These are phyloP conservation scores for Piezodorus guildinii DNA, from an alignment of 1,140 invertebrate species.

Conservation along the genomic window DNA sequence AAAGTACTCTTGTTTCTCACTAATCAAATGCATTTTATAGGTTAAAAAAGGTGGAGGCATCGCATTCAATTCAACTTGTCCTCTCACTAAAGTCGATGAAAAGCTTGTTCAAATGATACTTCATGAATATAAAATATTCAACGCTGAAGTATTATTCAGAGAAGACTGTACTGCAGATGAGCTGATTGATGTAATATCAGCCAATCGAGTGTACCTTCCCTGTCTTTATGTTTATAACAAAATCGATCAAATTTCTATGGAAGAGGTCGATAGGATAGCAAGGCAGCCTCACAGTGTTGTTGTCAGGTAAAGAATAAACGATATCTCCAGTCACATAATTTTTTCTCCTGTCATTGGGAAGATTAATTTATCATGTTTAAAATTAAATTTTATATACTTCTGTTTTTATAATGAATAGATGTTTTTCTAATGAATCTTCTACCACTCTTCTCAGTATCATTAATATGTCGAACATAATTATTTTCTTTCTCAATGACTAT, in stretches of 20 bases:
- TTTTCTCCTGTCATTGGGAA: too few relatives aligned
- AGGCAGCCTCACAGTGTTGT: constrained; percentile 82
- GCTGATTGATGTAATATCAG: constrained; percentile 97
- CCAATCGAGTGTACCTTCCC: constrained; percentile 92
- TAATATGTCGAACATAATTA: too few relatives aligned
- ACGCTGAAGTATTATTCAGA: constrained; percentile 92
- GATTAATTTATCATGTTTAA: too few relatives aligned
- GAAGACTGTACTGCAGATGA: constrained; percentile 95
- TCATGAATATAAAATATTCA: constrained; percentile 99
- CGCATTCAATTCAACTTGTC: constrained; percentile 94
- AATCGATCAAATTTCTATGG: constrained; percentile 98
- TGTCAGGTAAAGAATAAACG: constrained; percentile 56
- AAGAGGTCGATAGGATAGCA: constrained; percentile 94
- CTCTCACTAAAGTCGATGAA: constrained; percentile 87
- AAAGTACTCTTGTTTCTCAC: too few relatives aligned
- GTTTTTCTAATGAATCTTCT: too few relatives aligned
- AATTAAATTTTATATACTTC: too few relatives aligned
- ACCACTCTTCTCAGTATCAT: too few relatives aligned
- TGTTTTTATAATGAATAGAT: too few relatives aligned
- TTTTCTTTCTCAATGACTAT: too few relatives aligned
- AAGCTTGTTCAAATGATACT: constrained; percentile 97
- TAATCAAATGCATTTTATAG: constrained; percentile 36
- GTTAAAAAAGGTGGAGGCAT: constrained; percentile 95
- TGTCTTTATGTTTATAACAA: constrained; percentile 99
- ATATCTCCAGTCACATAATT: too few relatives aligned